Evolutionary conservation across 2,888 invertebrate genomes (phyloP), one percentile per base, ranked within the genome.

Genomic region (Glyphotaelius pellucidus): DNA sequence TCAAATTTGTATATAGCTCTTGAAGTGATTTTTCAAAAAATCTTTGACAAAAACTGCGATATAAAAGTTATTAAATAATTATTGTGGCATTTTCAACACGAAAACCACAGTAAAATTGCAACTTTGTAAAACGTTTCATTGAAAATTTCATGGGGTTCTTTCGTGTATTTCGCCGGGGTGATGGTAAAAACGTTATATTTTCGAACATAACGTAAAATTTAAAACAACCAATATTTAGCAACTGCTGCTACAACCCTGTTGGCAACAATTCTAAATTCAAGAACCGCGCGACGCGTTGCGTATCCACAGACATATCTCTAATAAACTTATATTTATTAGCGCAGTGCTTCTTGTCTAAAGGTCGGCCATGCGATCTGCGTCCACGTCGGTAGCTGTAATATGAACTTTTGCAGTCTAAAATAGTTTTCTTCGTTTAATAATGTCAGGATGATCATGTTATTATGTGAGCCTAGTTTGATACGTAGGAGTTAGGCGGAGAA

Each of bases 361-460:
- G 52, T 79, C 31, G 67, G 35, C 31, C 31, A 89, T 89, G 79
- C 89, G 52, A 67, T 89, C 30, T 32, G 14, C 79, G 19, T 67
- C 15, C 32, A 88, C 88, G 30, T 89, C 79, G 30, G 67, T 32
- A 32, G 32, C 11, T 86, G 90, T 92, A 92, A 91, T 92, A 92
- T 91, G 91, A 92, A 91, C 91, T 86, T 90, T 47, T 80, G 90
- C 84, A n/a, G 81, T 47, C 90, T 83, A 90, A 90, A 92, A 92
- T 92, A 92, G 91, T 90, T 91, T 92, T 67, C 85, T 81, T 67
- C 85, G 67, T 80, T 92, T 81, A 89, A 85, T 81, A 89, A 85
- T 91, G 89, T 91, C 91, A 32, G 83, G 81, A 80, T 80, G 80
- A 83, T 35, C 67, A 85, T 85, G 35, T 83, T 83, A 83, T 35